Evolutionary conservation across 1,140 invertebrate genomes (phyloP), one percentile per base, ranked within the genome.

Genomic region (Neodiprion fabricii): DNA sequence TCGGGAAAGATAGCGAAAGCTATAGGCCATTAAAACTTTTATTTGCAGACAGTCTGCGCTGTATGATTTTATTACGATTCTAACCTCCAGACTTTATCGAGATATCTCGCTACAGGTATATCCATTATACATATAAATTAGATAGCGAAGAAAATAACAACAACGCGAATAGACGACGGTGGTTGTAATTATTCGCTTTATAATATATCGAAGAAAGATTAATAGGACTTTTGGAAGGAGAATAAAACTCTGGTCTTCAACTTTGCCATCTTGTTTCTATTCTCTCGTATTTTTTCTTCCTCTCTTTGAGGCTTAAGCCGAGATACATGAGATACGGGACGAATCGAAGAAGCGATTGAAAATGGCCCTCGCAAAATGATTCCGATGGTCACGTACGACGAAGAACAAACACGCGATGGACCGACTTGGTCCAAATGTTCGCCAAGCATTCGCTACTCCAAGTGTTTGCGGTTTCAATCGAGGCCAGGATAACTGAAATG

Each of bases 41-140:
- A 61, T 61, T 61, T 61, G 53, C 53, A 61, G 53, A 61, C 53
- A 61, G 53, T 61, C 28, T 40, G 28, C 28, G 28, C 28, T 61
- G 11, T 61, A 61, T 61, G 53, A 61, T 61, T 61, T 61, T 61
- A 61, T 61, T 61, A 61, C 53, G n/a, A 61, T 61, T 61, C n/a
- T 61, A 40, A 40, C 28, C 28, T 40, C 28, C 28, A 40, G 28
- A 40, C 28, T 40, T 40, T 40, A 40, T 40, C 28, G 28, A 40
- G 28, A 4, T 40, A 40, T 40, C 28, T 40, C 5, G 28, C 28
- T 40, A 40, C 5, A 40, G 1, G 28, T 40, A 40, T 40, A 61
- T 9, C 4, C 53, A 40, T 40, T 40, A 40, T 40, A 40, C 28
- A 40, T 40, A 40, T 40, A 40, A 40, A 40, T 5, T 40, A 2